Base-by-base conservation (phyloP, 1,140 invertebrate genomes). In the Oryctes rhinoceros region DNA sequence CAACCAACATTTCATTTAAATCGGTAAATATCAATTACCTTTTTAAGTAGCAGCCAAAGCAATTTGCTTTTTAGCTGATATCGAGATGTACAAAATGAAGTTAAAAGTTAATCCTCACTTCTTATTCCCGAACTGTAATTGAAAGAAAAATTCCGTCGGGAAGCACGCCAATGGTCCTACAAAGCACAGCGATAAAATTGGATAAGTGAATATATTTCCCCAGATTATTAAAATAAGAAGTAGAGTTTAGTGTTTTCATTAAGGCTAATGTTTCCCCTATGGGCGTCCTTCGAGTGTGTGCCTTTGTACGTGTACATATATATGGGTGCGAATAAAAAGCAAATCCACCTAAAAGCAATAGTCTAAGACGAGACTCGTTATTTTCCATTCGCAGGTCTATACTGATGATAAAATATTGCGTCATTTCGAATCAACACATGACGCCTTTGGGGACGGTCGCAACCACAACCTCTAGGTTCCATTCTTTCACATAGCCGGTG, bases 401-500 rank as follows among this genome's bases (percentile, higher is more conserved):
- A 59, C 47, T 84, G 83, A 84, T 84, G 83, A 84, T 84, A 82
- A 84, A 81, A 84, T 84, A 84, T 65, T 77, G 80, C 78, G 24
- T 59, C 79, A 78, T 80, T 81, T 79, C 24, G 39, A 78, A 83
- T 82, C 80, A 81, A 81, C 80, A 82, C 78, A 81, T 48, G 81
- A 83, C 80, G 79, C 80, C 84, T 84, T 81, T 59, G 79, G 83
- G 81, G 84, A 83, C 81, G 81, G 48, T 74, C 78, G 74, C 49
- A 74, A 83, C 83, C 83, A 65, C 83, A 83, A 83, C 82, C 83
- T 81, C 78, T 47, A 59, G 48, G 79, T 79, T 81, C 80, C 82
- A 84, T 85, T 84, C 84, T 82, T 84, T 84, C 84, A 82, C 80
- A 85, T 85, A 84, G 85, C 77, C 80, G 81, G 76, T 48, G 65